These are phyloP conservation scores for Agrilus planipennis DNA, from an alignment of 1,140 invertebrate species.

Conservation along the genomic window DNA sequence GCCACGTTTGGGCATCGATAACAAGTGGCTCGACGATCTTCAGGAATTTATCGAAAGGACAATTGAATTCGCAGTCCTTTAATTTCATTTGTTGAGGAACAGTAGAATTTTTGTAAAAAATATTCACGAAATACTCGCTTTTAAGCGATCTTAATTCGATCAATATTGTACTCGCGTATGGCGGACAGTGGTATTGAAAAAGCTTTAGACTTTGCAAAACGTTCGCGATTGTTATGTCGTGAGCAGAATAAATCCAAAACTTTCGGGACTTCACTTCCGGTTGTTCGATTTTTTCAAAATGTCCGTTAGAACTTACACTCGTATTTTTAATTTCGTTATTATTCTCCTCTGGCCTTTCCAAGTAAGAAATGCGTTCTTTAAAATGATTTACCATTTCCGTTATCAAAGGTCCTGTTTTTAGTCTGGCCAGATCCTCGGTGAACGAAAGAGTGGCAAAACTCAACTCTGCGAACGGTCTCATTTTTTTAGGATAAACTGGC, in stretches of 20 bases:
- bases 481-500: constrained; percentile 38
- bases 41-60: constrained; percentile 44
- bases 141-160: constrained; percentile 48
- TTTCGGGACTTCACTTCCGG: constrained; percentile 29
- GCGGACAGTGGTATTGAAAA: constrained; percentile 60
- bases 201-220: constrained; percentile 59
- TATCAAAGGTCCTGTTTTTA: constrained; percentile 52
- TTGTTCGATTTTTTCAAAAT: background rate
- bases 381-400: constrained; percentile 23
- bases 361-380: constrained; percentile 10
- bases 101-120: constrained; percentile 51
- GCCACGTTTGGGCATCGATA: constrained; percentile 19
- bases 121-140: constrained; percentile 33
- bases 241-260: constrained; percentile 63
- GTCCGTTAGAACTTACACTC: no score
- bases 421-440: constrained; percentile 38
- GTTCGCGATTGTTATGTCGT: constrained; percentile 72
- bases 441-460: constrained; percentile 39
- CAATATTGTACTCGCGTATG: constrained; percentile 57
- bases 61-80: constrained; percentile 45
- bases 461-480: constrained; percentile 39
- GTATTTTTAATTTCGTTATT: no score
- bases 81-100: constrained; percentile 41
- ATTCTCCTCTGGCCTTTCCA: no score
- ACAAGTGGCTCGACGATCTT: constrained; percentile 20